These are phyloP conservation scores for Chondrosia reniformis DNA, from an alignment of 37 sponge, comb jelly and placozoan genomes.

Conservation along the genomic window DNA sequence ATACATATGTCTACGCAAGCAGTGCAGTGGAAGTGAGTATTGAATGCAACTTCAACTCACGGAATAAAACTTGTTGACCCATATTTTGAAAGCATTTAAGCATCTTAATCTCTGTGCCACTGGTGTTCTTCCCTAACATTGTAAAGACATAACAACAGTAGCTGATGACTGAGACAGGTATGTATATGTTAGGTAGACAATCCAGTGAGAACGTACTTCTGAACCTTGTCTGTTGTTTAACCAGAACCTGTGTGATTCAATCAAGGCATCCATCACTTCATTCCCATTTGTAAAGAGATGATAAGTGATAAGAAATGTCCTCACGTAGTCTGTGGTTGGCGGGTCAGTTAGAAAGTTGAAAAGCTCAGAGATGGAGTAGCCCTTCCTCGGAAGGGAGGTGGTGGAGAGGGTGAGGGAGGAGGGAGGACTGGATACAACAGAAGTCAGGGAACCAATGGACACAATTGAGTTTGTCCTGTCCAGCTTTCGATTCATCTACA, in stretches of 20 bases:
- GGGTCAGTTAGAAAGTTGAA: slow-evolving; percentile 45
- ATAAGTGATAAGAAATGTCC: slow-evolving; percentile 61
- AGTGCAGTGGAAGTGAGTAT: not conserved
- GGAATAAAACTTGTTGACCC: slow-evolving; percentile 62
- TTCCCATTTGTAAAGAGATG: slow-evolving; percentile 62
- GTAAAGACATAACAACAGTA: not conserved
- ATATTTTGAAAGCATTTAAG: slow-evolving; percentile 42
- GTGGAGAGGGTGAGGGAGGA: slow-evolving; percentile 3
- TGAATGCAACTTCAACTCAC: slow-evolving; percentile 21
- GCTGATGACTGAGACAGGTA: too few species aligned
- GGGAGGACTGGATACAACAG: not conserved
- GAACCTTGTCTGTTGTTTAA: slow-evolving; percentile 8
- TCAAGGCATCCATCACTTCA: slow-evolving; percentile 51
- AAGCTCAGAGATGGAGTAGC: slow-evolving; percentile 37
- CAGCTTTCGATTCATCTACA: slow-evolving; percentile 10
- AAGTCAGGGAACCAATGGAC: not conserved
- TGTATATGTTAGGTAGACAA: too few species aligned
- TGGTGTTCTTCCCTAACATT: slow-evolving; percentile 3
- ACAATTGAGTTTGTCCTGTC: not conserved
- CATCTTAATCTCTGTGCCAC: slow-evolving; percentile 36
- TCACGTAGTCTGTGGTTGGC: slow-evolving; percentile 41
- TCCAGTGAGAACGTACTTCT: not conserved
- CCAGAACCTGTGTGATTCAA: slow-evolving; percentile 42
- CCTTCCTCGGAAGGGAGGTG: slow-evolving; percentile 5
- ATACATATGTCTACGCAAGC: not conserved